Percentiles rank a stretch among this genome's conserved stretches.
Conservation (phyloP, 2,113 vertebrate genomes). For the Turnix velox region DNA sequence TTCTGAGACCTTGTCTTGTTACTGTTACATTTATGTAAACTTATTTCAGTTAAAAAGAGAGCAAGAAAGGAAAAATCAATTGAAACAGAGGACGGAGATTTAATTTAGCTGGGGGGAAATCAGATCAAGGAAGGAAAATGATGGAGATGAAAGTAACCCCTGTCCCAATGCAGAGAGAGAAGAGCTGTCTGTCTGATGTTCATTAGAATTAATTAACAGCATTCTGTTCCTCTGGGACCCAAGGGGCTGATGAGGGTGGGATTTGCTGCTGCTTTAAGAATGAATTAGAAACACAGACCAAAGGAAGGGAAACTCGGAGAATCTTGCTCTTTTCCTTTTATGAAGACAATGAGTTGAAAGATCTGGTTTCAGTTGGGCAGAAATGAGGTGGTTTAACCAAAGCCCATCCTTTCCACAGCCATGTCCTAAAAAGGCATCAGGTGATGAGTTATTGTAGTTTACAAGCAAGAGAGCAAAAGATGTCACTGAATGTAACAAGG, state of each 20-base stretch:
- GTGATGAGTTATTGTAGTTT: neutral
- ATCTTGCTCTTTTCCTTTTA: neutral
- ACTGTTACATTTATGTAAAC: slow-evolving; percentile 54
- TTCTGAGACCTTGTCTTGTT: neutral
- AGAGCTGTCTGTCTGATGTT: neutral
- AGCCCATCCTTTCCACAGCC: neutral
- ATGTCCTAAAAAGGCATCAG: neutral
- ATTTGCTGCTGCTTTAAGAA: neutral
- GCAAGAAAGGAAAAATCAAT: slow-evolving; percentile 55
- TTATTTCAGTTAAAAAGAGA: slow-evolving; percentile 43
- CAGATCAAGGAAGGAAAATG: slow-evolving; percentile 48
- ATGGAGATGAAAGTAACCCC: slow-evolving; percentile 56
- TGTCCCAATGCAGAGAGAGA: neutral
- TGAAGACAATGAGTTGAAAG: neutral
- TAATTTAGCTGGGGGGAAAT: slow-evolving; percentile 61
- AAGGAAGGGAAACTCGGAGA: neutral
- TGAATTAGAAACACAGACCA: neutral
- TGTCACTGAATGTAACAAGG: neutral
- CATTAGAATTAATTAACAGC: slow-evolving; percentile 62
- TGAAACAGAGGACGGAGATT: slow-evolving; percentile 49
- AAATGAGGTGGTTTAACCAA: neutral
- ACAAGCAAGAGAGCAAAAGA: neutral
- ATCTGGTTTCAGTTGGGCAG: neutral
- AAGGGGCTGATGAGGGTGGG: neutral
- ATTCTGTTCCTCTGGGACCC: neutral